phyloP scores from a whole-genome alignment of 1,140 invertebrate species.

The Drosophila repleta region DNA sequence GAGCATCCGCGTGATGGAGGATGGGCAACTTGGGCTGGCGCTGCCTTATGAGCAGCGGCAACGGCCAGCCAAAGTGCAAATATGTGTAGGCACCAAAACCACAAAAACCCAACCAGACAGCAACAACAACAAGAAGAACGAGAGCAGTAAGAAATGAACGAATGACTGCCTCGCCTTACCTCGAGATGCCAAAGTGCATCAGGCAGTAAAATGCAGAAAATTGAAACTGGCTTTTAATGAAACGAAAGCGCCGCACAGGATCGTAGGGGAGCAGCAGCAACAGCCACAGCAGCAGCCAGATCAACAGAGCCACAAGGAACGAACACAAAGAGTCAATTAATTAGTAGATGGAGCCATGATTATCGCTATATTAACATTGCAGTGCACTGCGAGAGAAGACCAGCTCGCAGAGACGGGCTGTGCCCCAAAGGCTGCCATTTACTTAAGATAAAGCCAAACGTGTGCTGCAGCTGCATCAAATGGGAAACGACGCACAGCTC shows the following conservation, averaged over 20 bases:
- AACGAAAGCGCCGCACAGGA: slow-evolving; percentile 67
- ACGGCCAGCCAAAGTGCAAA: slow-evolving; percentile 69
- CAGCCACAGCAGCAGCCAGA: not conserved
- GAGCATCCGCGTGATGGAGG: slow-evolving; percentile 1
- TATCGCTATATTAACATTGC: slow-evolving; percentile 80
- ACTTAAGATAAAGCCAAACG: slow-evolving; percentile 51
- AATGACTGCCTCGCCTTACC: slow-evolving; percentile 40
- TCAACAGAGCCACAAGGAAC: slow-evolving; percentile 33
- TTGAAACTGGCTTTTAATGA: slow-evolving; percentile 83
- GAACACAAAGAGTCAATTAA: slow-evolving; percentile 83
- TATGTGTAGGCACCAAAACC: slow-evolving; percentile 61
- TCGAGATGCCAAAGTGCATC: slow-evolving; percentile 83
- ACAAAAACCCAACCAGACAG: slow-evolving; percentile 35
- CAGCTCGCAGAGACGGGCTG: not conserved
- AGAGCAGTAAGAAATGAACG: slow-evolving; percentile 1
- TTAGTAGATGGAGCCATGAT: slow-evolving; percentile 83
- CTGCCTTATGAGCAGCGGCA: not conserved
- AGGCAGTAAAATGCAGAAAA: slow-evolving; percentile 83
- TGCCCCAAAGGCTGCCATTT: slow-evolving; percentile 38
- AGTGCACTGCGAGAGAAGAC: slow-evolving; percentile 1
- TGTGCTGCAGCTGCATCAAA: slow-evolving; percentile 30
- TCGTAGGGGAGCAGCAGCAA: slow-evolving; percentile 2
- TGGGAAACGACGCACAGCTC: slow-evolving; percentile 3
- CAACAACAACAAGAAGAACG: slow-evolving; percentile 9
- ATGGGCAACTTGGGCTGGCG: not conserved